Percentiles rank a stretch among this genome's conserved stretches.
phyloP scores from a whole-genome alignment of 2,888 invertebrate genomes.

The Diarsia mendica region DNA sequence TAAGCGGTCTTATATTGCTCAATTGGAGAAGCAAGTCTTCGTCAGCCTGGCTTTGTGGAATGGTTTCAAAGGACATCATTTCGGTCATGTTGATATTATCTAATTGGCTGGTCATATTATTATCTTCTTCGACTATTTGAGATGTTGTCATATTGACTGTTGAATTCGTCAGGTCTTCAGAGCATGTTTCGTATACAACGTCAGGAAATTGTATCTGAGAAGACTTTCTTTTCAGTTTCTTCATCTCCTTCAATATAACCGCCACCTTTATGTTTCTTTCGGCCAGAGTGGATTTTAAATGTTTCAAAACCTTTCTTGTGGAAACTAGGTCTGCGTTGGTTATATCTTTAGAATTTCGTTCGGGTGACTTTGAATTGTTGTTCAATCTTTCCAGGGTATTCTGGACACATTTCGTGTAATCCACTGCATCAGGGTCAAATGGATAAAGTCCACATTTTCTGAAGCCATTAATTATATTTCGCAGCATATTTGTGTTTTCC shows the following conservation, averaged over 20 bases:
- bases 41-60: background rate
- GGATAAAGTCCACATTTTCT: constrained; percentile 4
- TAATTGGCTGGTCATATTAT: constrained; percentile 1
- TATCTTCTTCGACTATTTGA: background rate
- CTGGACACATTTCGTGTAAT: constrained; percentile 7
- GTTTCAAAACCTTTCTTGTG: constrained; percentile 5
- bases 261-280: background rate
- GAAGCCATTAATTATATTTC: constrained; percentile 1
- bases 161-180: background rate
- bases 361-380: background rate
- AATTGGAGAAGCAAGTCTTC: too few relatives aligned
- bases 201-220: constrained; percentile 1
- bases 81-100: background rate
- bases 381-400: too few relatives aligned
- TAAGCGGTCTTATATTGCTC: too few relatives aligned
- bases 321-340: constrained; percentile 6
- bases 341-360: background rate
- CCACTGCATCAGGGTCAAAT: constrained; percentile 5
- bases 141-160: background rate
- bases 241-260: background rate
- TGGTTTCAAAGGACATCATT: background rate
- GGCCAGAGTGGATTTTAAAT: background rate
- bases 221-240: background rate
- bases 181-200: constrained; percentile 1
- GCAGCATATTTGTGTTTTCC: background rate